Evolutionary conservation across 1,140 invertebrate species (phyloP).

Genomic region (Ctenoplectra terminalis): DNA sequence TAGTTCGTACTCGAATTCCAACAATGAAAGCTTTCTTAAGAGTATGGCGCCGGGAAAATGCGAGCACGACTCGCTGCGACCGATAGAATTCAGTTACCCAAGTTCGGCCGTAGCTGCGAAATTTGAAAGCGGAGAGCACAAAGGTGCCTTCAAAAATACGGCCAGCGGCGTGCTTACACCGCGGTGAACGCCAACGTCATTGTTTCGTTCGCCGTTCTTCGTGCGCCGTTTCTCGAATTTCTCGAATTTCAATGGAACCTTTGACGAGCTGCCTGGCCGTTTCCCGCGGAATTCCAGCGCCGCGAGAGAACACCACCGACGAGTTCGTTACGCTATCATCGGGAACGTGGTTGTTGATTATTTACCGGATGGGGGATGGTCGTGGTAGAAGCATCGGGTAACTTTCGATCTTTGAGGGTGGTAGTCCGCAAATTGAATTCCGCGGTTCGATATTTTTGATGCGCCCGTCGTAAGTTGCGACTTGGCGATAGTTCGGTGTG

Average conservation of each 20-base stretch:
- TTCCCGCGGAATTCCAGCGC: too few species aligned
- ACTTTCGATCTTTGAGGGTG: background rate
- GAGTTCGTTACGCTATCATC: conserved; percentile 8
- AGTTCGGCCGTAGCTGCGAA: conserved; percentile 54
- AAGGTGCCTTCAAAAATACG: conserved; percentile 51
- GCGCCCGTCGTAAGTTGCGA: too few species aligned
- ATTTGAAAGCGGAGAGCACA: conserved; percentile 49
- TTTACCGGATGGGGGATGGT: background rate
- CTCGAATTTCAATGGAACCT: conserved; percentile 22
- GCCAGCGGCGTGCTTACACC: background rate
- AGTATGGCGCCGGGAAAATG: conserved; percentile 41
- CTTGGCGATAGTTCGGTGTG: too few species aligned
- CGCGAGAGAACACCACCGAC: background rate
- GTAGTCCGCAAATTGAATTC: conserved; percentile 11
- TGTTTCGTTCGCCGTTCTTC: conserved; percentile 22
- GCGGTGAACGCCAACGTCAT: conserved; percentile 11
- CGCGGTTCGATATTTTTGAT: too few species aligned
- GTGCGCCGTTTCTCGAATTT: conserved; percentile 19
- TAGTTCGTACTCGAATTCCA: conserved; percentile 51
- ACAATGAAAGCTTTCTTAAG: conserved; percentile 66
- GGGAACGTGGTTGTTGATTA: conserved; percentile 2
- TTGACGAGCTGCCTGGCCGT: background rate
- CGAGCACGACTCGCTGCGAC: conserved; percentile 27
- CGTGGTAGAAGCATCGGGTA: background rate
- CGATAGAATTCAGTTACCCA: conserved; percentile 62